These are phyloP conservation scores for Chloroceryle aenea DNA, from an alignment of 2,113 vertebrate genomes.

Conservation along the genomic window DNA sequence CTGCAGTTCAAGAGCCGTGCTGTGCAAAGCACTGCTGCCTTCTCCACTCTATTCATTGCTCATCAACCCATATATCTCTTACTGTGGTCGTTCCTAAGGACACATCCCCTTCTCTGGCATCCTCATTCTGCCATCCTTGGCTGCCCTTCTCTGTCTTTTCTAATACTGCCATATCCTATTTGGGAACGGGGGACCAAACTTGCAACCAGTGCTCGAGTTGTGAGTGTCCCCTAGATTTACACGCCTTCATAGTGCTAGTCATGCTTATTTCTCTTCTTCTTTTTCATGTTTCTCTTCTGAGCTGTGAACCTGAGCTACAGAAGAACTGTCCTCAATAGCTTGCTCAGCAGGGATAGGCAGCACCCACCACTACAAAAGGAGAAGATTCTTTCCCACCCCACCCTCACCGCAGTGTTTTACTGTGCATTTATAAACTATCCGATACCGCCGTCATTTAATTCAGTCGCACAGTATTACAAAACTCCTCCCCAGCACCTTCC, in stretches of 20 bases:
- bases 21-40: neutral
- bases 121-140: neutral
- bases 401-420: neutral
- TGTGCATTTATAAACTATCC: neutral
- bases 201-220: neutral
- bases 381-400: neutral
- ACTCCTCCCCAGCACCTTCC: neutral
- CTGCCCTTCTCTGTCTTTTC: neutral
- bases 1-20: neutral
- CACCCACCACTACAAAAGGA: neutral
- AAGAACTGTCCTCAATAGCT: neutral
- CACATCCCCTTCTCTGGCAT: neutral
- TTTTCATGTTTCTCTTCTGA: neutral
- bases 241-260: neutral
- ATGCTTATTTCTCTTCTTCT: neutral
- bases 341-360: neutral
- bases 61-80: neutral
- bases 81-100: neutral
- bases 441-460: neutral
- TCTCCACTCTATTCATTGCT: neutral
- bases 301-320: neutral
- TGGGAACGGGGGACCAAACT: neutral
- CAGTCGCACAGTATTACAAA: neutral
- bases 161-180: neutral
- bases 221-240: neutral